Evolutionary conservation across 2,888 invertebrate genomes (phyloP).

Genomic region (Scotopteryx bipunctaria): DNA sequence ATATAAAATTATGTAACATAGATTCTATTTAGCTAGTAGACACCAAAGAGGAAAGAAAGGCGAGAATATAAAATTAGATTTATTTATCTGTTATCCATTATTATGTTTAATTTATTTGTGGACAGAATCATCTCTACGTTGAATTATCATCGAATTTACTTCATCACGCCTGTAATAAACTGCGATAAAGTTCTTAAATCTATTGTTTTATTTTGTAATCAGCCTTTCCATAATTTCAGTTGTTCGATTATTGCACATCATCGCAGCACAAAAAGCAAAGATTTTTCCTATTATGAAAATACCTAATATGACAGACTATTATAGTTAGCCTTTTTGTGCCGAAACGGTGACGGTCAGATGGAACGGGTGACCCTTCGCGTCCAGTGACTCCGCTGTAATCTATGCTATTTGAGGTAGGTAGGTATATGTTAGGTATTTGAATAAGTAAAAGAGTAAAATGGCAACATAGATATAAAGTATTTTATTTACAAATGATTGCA

Average conservation of each 20-base stretch:
- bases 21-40: conserved; percentile 76
- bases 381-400: too few relatives aligned
- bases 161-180: conserved; percentile 63
- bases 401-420: too few relatives aligned
- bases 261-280: too few relatives aligned
- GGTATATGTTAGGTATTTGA: not conserved
- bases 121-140: conserved; percentile 46
- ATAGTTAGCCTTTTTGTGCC: too few relatives aligned
- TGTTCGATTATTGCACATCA: too few relatives aligned
- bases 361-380: too few relatives aligned
- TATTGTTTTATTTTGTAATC: conserved; percentile 38
- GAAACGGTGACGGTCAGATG: too few relatives aligned
- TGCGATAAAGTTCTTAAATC: conserved; percentile 60
- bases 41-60: conserved; percentile 81
- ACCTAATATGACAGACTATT: too few relatives aligned
- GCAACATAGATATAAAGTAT: conserved; percentile 72
- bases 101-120: conserved; percentile 79
- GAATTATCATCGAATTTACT: conserved; percentile 63
- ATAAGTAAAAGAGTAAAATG: conserved; percentile 28
- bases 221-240: too few relatives aligned
- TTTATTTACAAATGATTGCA: too few relatives aligned
- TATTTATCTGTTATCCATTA: conserved; percentile 78
- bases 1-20: conserved; percentile 43
- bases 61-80: conserved; percentile 61
- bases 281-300: too few relatives aligned